These are phyloP conservation scores for Galleria mellonella DNA, from an alignment of 1,140 invertebrate species.

Conservation along the genomic window DNA sequence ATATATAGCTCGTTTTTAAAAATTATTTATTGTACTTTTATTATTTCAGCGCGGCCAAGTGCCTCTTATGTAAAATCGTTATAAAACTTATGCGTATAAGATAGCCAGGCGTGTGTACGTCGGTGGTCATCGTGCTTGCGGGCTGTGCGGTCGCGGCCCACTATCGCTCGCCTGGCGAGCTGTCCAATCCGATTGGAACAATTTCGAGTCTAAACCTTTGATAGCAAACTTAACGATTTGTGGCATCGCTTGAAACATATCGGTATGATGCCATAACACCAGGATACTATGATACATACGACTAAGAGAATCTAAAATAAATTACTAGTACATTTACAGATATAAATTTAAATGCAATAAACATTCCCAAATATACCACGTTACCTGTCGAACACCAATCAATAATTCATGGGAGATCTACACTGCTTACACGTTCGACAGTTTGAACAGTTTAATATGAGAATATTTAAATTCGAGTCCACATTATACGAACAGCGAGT, in stretches of 20 bases:
- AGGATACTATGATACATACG: too few relatives aligned
- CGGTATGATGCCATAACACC: conserved; percentile 12
- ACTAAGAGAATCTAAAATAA: too few relatives aligned
- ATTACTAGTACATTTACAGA: not conserved
- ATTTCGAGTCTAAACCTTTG: conserved; percentile 2
- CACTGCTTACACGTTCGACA: too few relatives aligned
- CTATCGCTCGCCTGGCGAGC: too few relatives aligned
- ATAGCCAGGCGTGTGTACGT: conserved; percentile 37
- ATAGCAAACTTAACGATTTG: conserved; percentile 5
- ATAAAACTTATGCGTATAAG: conserved; percentile 59
- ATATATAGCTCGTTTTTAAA: conserved; percentile 43
- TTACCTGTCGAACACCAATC: too few relatives aligned
- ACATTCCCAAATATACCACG: too few relatives aligned
- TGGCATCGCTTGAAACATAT: conserved; percentile 24
- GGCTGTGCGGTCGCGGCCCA: not conserved
- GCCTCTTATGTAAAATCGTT: conserved; percentile 58
- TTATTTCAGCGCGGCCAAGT: conserved; percentile 41
- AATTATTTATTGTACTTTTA: conserved; percentile 67
- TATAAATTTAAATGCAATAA: not conserved
- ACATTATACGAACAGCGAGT: too few relatives aligned
- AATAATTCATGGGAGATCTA: too few relatives aligned
- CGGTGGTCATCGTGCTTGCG: not conserved
- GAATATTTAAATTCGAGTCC: too few relatives aligned
- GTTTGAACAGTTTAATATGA: too few relatives aligned
- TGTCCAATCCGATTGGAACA: too few relatives aligned